These are phyloP conservation scores for Mesocentrotus franciscanus DNA, from an alignment of 53 echinoderm and acorn worm species.

Conservation along the genomic window DNA sequence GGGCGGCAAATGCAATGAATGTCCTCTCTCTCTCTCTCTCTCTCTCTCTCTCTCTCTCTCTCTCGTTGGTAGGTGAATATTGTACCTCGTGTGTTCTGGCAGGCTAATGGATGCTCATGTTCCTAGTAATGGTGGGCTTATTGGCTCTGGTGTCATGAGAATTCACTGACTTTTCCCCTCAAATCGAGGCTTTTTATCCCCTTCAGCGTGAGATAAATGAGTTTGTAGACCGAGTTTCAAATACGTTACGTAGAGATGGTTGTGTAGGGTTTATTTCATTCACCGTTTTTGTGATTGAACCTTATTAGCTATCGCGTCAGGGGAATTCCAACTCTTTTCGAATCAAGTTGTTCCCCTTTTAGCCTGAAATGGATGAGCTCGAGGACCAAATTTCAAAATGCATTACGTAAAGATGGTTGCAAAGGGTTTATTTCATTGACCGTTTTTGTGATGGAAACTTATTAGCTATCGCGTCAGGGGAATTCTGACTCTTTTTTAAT, in stretches of 20 bases:
- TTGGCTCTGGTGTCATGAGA: conserved; percentile 2
- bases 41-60: no score
- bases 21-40: not conserved
- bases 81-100: not conserved
- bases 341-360: not conserved
- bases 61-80: not conserved
- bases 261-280: not conserved
- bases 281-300: not conserved
- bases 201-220: not conserved
- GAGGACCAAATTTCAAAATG: not conserved
- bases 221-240: not conserved
- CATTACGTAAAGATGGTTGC: not conserved
- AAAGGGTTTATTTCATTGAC: not conserved
- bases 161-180: not conserved
- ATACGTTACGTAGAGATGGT: not conserved
- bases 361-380: not conserved
- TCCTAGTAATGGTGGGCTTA: not conserved
- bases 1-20: conserved; percentile 33
- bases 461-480: not conserved
- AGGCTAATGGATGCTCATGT: not conserved
- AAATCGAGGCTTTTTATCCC: not conserved
- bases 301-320: not conserved
- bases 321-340: not conserved
- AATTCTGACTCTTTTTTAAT: not conserved
- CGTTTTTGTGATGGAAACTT: not conserved